Conservation (phyloP, 2,797 vertebrate genomes). For the Alectoris magna region DNA sequence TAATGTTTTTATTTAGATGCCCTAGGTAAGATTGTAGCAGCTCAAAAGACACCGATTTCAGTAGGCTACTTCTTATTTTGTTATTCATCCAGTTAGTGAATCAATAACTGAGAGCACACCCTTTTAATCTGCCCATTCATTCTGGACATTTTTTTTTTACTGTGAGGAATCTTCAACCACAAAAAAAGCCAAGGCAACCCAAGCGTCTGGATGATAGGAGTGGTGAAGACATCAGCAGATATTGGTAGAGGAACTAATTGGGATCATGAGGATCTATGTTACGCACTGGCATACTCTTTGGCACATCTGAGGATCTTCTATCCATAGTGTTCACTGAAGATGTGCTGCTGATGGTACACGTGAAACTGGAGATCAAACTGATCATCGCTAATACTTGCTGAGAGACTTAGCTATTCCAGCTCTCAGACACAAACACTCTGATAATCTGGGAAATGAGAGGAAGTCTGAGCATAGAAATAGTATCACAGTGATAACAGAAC, state of each 20-base stretch:
- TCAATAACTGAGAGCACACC: background rate
- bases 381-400: background rate
- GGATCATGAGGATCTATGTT: background rate
- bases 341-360: background rate
- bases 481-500: background rate
- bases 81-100: background rate
- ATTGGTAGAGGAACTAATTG: background rate
- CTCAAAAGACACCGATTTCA: background rate
- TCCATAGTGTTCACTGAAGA: background rate
- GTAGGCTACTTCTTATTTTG: background rate
- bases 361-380: background rate
- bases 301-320: background rate
- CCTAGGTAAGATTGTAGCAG: background rate
- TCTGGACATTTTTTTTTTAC: background rate
- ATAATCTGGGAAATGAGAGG: slow-evolving; percentile 6
- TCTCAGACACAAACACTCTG: background rate
- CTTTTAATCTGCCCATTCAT: background rate
- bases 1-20: background rate
- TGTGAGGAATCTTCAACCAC: background rate
- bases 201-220: background rate
- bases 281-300: background rate
- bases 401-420: background rate
- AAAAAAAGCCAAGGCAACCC: background rate
- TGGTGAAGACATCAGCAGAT: background rate
- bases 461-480: slow-evolving; percentile 17